Conservation (phyloP, 2,888 invertebrate species). For the Agonopterix heracliana region DNA sequence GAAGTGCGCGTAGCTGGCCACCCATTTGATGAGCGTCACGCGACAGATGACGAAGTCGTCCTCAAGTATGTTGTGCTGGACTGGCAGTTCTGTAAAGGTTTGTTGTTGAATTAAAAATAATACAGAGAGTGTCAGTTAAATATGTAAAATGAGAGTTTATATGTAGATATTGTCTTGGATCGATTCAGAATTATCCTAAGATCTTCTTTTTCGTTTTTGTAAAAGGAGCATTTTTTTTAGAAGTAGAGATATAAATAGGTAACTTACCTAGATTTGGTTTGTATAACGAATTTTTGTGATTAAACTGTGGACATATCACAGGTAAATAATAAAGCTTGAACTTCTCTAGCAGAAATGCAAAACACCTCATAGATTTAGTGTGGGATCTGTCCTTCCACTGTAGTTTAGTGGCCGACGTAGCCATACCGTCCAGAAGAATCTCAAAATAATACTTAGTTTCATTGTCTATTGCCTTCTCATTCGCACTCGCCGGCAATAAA, state of each 20-base stretch:
- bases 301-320: slow-evolving; percentile 92
- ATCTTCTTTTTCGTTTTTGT: no score
- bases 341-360: slow-evolving; percentile 92
- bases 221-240: no score
- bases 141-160: no score
- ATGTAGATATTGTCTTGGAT: no score
- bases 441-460: slow-evolving; percentile 91
- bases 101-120: not conserved
- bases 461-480: slow-evolving; percentile 90
- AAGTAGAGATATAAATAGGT: no score
- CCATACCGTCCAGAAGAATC: slow-evolving; percentile 92
- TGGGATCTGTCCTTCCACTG: slow-evolving; percentile 92
- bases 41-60: slow-evolving; percentile 83
- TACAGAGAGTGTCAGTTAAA: no score
- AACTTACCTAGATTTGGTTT: slow-evolving; percentile 84
- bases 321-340: slow-evolving; percentile 94
- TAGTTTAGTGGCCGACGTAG: slow-evolving; percentile 91
- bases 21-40: slow-evolving; percentile 92
- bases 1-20: slow-evolving; percentile 89
- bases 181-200: no score
- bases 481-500: slow-evolving; percentile 86
- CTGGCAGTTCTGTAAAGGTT: slow-evolving; percentile 79
- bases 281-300: slow-evolving; percentile 86
- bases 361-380: slow-evolving; percentile 87
- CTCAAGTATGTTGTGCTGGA: slow-evolving; percentile 82